phyloP scores from a whole-genome alignment of 2,888 invertebrate species.

The Folsomia candida region DNA sequence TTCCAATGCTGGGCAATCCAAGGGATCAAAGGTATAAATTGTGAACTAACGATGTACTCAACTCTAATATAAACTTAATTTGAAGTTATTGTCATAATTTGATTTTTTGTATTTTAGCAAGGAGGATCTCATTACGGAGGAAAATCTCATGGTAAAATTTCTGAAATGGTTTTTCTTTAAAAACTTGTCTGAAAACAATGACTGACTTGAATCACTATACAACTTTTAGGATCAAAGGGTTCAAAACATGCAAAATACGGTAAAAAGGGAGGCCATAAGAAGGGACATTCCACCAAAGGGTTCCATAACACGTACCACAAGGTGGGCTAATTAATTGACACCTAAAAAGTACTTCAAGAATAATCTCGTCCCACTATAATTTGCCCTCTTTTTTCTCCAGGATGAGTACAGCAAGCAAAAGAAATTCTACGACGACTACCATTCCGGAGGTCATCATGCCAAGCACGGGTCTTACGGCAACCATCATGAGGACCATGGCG shows the following conservation, averaged over 20 bases:
- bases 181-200: background rate
- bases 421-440: constrained; percentile 51
- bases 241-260: constrained; percentile 51
- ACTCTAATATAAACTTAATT: background rate
- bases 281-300: constrained; percentile 47
- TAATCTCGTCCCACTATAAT: constrained; percentile 7
- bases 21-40: constrained; percentile 46
- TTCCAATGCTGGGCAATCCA: constrained; percentile 47
- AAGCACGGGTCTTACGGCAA: constrained; percentile 49
- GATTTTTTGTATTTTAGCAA: constrained; percentile 32
- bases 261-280: constrained; percentile 50
- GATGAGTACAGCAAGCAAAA: constrained; percentile 51
- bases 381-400: constrained; percentile 21
- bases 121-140: constrained; percentile 51
- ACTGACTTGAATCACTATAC: background rate
- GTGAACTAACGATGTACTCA: too few species aligned
- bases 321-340: constrained; percentile 30
- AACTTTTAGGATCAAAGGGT: constrained; percentile 36
- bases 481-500: constrained; percentile 49
- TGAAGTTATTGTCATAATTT: background rate
- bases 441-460: constrained; percentile 49
- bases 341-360: too few species aligned
- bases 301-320: constrained; percentile 50
- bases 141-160: constrained; percentile 39
- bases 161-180: background rate